Evolutionary conservation across 2,888 invertebrate genomes (phyloP).

Genomic region (Laspeyria flexula): DNA sequence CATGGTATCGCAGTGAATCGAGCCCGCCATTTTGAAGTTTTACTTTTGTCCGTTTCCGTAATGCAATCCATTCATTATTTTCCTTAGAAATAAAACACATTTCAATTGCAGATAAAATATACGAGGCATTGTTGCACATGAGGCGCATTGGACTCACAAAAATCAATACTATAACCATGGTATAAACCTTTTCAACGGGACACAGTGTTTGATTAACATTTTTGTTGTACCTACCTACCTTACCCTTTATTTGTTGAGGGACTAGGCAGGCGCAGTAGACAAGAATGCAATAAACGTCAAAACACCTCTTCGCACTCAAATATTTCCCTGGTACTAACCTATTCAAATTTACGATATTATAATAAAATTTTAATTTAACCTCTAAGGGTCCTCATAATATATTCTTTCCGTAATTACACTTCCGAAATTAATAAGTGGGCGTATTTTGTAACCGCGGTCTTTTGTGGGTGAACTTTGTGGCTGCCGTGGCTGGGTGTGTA

Average conservation of each 20-base stretch:
- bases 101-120: too few relatives aligned
- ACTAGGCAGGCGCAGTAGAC: neutral
- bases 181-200: too few relatives aligned
- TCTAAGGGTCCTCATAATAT: slow-evolving; percentile 37
- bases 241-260: neutral
- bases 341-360: slow-evolving; percentile 34
- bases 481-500: slow-evolving; percentile 34
- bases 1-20: neutral
- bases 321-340: slow-evolving; percentile 15
- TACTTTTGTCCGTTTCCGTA: slow-evolving; percentile 1
- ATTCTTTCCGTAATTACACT: slow-evolving; percentile 47
- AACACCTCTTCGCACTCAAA: slow-evolving; percentile 12
- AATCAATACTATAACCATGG: too few relatives aligned
- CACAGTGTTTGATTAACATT: neutral
- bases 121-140: too few relatives aligned
- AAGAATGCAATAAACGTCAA: slow-evolving; percentile 1
- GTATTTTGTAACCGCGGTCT: slow-evolving; percentile 38
- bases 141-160: too few relatives aligned
- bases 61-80: too few relatives aligned
- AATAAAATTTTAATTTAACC: slow-evolving; percentile 41
- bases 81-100: too few relatives aligned
- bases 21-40: slow-evolving; percentile 22
- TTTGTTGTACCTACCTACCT: neutral
- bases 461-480: slow-evolving; percentile 48
- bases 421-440: slow-evolving; percentile 45